These are phyloP conservation scores for Anthonomus grandis DNA, from an alignment of 1,140 invertebrate genomes.

Conservation along the genomic window DNA sequence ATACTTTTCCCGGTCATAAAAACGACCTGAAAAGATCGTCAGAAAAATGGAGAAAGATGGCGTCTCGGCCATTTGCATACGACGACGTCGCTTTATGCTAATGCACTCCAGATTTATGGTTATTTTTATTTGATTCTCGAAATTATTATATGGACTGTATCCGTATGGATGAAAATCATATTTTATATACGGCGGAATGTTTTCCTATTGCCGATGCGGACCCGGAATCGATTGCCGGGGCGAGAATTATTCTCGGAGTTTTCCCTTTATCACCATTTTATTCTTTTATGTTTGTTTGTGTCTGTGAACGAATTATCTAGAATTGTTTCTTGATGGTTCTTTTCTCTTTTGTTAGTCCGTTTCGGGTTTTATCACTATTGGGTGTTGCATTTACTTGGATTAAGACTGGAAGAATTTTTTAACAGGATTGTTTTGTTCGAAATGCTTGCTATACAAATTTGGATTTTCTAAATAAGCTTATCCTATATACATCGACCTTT, in stretches of 20 bases:
- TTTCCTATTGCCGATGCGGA: constrained; percentile 15
- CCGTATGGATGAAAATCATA: constrained; percentile 52
- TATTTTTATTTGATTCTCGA: constrained; percentile 52
- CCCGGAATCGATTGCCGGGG: constrained; percentile 36
- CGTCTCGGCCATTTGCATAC: constrained; percentile 47
- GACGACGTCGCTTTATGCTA: constrained; percentile 47
- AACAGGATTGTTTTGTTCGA: too few relatives aligned
- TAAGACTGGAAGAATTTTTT: too few relatives aligned
- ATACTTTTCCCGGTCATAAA: constrained; percentile 20
- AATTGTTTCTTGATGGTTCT: neutral
- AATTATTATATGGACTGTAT: constrained; percentile 53
- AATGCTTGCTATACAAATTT: too few relatives aligned
- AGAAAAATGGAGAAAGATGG: constrained; percentile 41
- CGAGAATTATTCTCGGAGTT: constrained; percentile 12
- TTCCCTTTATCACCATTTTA: constrained; percentile 6
- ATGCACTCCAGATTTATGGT: constrained; percentile 47
- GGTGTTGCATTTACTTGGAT: too few relatives aligned
- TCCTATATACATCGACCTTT: too few relatives aligned
- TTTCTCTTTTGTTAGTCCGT: too few relatives aligned
- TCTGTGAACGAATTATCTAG: neutral
- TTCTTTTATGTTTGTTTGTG: constrained; percentile 10
- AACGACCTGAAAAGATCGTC: constrained; percentile 22
- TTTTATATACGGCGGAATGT: constrained; percentile 42
- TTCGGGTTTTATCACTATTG: too few relatives aligned
- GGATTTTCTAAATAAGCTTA: too few relatives aligned